Evolutionary conservation across 2,888 invertebrate species (phyloP).

Genomic region (Laspeyria flexula): DNA sequence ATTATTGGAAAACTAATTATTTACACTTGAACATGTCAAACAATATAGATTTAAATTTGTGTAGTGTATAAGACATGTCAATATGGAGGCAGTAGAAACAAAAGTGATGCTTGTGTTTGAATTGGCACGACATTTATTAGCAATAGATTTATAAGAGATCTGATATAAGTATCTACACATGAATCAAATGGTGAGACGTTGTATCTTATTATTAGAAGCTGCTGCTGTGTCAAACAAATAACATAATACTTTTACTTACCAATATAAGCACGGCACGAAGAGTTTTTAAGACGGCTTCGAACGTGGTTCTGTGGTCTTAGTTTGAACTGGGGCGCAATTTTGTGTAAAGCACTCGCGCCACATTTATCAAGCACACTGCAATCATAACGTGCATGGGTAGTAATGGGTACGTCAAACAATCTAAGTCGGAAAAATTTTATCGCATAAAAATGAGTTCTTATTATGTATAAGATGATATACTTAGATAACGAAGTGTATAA

Average conservation of each 20-base stretch:
- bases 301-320: constrained; percentile 86
- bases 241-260: constrained; percentile 58
- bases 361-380: constrained; percentile 89
- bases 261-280: constrained; percentile 90
- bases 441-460: neutral
- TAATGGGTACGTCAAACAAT: neutral
- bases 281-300: constrained; percentile 87
- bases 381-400: neutral
- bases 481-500: no score
- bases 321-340: constrained; percentile 88
- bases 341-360: constrained; percentile 87
- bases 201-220: no score
- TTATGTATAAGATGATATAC: no score
- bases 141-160: constrained; percentile 3
- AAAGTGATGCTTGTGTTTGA: constrained; percentile 4
- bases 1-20: no score
- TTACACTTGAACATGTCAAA: no score
- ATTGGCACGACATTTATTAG: neutral
- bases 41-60: no score
- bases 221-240: neutral
- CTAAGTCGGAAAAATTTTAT: neutral
- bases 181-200: neutral
- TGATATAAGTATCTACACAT: constrained; percentile 1
- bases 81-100: neutral
- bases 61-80: no score